These are phyloP conservation scores for Drosophila truncata DNA, from an alignment of 1,140 invertebrate genomes.

Conservation along the genomic window DNA sequence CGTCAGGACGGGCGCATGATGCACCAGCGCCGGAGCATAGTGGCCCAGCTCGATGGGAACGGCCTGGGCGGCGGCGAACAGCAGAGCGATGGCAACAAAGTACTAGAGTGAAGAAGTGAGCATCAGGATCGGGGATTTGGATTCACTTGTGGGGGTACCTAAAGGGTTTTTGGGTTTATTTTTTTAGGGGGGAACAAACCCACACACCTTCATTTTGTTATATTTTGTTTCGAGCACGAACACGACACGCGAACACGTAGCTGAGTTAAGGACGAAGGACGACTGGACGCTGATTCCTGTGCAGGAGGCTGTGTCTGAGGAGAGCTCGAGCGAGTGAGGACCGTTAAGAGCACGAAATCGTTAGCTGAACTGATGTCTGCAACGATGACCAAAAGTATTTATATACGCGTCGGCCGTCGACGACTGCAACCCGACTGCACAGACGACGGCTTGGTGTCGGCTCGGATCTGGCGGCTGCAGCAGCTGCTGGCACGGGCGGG, in stretches of 20 bases:
- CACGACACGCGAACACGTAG: slow-evolving; percentile 47
- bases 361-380: slow-evolving; percentile 83
- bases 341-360: slow-evolving; percentile 81
- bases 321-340: slow-evolving; percentile 58
- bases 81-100: slow-evolving; percentile 81
- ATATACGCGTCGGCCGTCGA: slow-evolving; percentile 69
- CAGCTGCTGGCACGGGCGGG: slow-evolving; percentile 46
- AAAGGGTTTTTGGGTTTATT: not conserved
- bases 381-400: slow-evolving; percentile 84
- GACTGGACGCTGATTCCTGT: slow-evolving; percentile 42
- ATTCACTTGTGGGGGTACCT: slow-evolving; percentile 4
- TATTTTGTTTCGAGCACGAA: slow-evolving; percentile 42
- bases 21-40: slow-evolving; percentile 74
- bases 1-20: slow-evolving; percentile 74
- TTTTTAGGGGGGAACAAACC: not conserved
- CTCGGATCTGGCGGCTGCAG: slow-evolving; percentile 37
- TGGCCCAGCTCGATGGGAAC: slow-evolving; percentile 83
- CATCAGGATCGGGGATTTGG: slow-evolving; percentile 44
- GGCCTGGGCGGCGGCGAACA: slow-evolving; percentile 78
- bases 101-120: slow-evolving; percentile 69
- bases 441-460: slow-evolving; percentile 30
- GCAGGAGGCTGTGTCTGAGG: slow-evolving; percentile 44
- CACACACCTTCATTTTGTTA: slow-evolving; percentile 72
- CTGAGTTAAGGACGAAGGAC: slow-evolving; percentile 61
- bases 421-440: slow-evolving; percentile 39